phyloP scores from a whole-genome alignment of 2,113 vertebrate species.

The Neotragus moschatus region DNA sequence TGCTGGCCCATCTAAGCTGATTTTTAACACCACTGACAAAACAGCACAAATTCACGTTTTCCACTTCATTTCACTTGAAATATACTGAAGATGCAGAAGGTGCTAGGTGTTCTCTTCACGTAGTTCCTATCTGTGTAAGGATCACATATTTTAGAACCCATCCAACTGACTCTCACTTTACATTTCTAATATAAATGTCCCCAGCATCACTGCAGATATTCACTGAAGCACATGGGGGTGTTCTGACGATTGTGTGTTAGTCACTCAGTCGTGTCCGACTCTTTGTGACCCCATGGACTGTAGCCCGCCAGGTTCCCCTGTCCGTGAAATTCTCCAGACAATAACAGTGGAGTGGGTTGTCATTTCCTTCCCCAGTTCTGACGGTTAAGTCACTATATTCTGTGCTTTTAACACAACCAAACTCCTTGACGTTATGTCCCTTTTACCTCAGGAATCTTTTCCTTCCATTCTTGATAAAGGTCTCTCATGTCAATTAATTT shows the following conservation, averaged over 20 bases:
- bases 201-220: not conserved
- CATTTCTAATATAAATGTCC: not conserved
- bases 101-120: not conserved
- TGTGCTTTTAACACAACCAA: not conserved
- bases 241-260: not conserved
- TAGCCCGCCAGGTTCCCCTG: not conserved
- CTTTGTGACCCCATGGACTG: not conserved
- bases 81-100: not conserved
- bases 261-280: not conserved
- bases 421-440: not conserved
- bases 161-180: not conserved
- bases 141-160: not conserved
- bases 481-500: conserved; percentile 98
- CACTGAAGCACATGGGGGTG: accelerated
- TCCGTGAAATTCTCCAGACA: not conserved
- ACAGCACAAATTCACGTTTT: not conserved
- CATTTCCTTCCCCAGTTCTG: not conserved
- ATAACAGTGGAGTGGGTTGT: not conserved
- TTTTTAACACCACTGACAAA: not conserved
- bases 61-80: not conserved
- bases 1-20: too few species aligned
- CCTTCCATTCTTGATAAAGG: conserved; percentile 96
- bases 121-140: not conserved
- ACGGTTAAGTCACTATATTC: not conserved
- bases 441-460: conserved; percentile 84